Conservation (phyloP, 2,797 vertebrate genomes). For the Thamnophis elegans region DNA sequence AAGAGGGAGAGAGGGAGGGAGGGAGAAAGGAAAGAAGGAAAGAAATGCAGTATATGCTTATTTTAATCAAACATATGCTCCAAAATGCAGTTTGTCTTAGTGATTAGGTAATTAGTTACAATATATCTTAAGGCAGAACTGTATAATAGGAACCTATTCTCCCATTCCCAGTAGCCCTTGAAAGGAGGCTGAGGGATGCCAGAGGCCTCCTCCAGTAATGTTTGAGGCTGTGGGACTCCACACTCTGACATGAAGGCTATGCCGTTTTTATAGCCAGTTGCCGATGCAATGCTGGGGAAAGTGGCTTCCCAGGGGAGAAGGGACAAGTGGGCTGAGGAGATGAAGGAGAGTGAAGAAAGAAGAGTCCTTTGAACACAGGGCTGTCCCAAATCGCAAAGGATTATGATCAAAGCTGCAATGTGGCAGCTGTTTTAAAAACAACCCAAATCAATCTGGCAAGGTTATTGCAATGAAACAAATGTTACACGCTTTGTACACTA, state of each 20-base stretch:
- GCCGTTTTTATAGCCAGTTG: conserved; percentile 8
- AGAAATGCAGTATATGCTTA: neutral
- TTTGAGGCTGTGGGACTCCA: neutral
- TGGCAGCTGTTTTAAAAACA: conserved; percentile 55
- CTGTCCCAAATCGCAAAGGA: conserved; percentile 39
- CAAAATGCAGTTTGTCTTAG: neutral
- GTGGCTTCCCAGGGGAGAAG: conserved; percentile 9
- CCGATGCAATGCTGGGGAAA: conserved; percentile 10
- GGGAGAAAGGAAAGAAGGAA: neutral
- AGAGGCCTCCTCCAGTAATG: neutral
- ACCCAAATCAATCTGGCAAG: conserved; percentile 48
- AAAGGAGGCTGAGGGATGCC: neutral
- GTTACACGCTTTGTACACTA: conserved; percentile 45
- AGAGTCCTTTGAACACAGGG: conserved; percentile 24
- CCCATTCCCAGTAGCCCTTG: neutral
- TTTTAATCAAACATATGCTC: neutral
- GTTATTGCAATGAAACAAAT: conserved; percentile 58
- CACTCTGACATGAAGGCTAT: neutral
- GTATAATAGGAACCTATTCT: neutral
- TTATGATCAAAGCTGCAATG: conserved; percentile 45
- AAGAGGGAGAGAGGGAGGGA: neutral
- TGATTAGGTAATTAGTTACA: neutral
- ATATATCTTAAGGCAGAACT: neutral
- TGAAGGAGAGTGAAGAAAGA: neutral
- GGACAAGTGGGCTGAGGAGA: neutral